phyloP scores from a whole-genome alignment of 2,888 invertebrate species.

The Hedya salicella region DNA sequence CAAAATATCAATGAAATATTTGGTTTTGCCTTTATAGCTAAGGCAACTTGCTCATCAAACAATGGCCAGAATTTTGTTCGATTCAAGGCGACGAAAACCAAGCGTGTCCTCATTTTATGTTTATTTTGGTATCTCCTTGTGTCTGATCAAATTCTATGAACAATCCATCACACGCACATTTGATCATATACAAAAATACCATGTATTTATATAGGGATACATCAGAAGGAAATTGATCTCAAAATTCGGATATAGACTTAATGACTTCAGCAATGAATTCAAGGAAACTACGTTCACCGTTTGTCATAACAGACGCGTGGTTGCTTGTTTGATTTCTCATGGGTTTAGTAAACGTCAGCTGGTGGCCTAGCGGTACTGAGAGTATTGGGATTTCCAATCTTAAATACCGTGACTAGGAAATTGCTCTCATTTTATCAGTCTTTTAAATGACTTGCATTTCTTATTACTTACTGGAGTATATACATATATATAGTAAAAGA shows the following conservation, averaged over 20 bases:
- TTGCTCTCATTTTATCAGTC: neutral
- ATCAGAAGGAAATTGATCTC: conserved; percentile 16
- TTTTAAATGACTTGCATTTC: conserved; percentile 11
- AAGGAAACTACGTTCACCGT: conserved; percentile 17
- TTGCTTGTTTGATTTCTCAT: neutral
- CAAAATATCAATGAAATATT: too few relatives aligned
- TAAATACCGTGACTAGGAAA: neutral
- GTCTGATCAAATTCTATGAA: too few relatives aligned
- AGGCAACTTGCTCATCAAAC: too few relatives aligned
- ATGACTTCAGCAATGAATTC: neutral
- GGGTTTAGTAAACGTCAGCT: neutral
- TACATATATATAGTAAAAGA: too few relatives aligned
- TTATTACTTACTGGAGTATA: too few relatives aligned
- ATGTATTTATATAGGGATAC: neutral
- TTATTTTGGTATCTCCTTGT: too few relatives aligned
- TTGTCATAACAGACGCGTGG: conserved; percentile 5
- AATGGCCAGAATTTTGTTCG: too few relatives aligned
- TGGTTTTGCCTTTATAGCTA: too few relatives aligned
- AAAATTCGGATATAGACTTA: neutral
- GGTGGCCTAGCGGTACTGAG: neutral
- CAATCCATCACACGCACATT: neutral
- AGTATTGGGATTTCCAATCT: conserved; percentile 10
- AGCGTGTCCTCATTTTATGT: too few relatives aligned
- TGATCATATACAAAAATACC: neutral
- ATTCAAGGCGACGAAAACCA: too few relatives aligned